These are phyloP conservation scores for Aeoliscus strigatus DNA, from an alignment of 2,797 vertebrate species.

Conservation along the genomic window DNA sequence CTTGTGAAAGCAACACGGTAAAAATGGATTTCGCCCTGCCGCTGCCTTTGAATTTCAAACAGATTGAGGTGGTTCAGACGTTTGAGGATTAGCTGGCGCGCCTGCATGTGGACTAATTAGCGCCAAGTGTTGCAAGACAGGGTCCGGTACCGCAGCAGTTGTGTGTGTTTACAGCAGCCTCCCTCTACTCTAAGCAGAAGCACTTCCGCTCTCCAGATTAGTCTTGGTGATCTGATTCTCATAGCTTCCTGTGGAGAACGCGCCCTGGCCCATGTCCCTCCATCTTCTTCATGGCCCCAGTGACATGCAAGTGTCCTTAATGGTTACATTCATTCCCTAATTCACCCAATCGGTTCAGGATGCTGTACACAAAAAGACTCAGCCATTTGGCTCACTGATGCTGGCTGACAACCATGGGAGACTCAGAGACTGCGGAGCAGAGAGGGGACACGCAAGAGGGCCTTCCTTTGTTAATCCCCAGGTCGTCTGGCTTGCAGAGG, in stretches of 20 bases:
- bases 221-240: constrained; percentile 43
- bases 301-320: constrained; percentile 49
- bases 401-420: constrained; percentile 68
- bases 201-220: constrained; percentile 62
- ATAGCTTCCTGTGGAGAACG: constrained; percentile 41
- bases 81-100: constrained; percentile 9
- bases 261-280: constrained; percentile 32
- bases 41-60: constrained; percentile 32
- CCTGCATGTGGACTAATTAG: background rate
- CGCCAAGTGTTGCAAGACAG: background rate
- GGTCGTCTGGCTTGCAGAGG: constrained; percentile 43
- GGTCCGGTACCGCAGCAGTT: background rate
- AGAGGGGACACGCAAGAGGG: constrained; percentile 29
- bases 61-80: constrained; percentile 29
- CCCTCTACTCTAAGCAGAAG: constrained; percentile 10
- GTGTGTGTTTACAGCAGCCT: constrained; percentile 3
- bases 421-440: constrained; percentile 34
- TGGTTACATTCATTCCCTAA: constrained; percentile 48
- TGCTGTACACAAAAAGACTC: constrained; percentile 58
- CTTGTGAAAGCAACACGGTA: constrained; percentile 31
- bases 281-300: constrained; percentile 29
- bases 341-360: constrained; percentile 45
- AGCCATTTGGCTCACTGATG: constrained; percentile 63
- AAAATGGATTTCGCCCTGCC: constrained; percentile 19
- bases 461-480: constrained; percentile 49